phyloP scores from a whole-genome alignment of 1,140 invertebrate species.

The Papilio xuthus region DNA sequence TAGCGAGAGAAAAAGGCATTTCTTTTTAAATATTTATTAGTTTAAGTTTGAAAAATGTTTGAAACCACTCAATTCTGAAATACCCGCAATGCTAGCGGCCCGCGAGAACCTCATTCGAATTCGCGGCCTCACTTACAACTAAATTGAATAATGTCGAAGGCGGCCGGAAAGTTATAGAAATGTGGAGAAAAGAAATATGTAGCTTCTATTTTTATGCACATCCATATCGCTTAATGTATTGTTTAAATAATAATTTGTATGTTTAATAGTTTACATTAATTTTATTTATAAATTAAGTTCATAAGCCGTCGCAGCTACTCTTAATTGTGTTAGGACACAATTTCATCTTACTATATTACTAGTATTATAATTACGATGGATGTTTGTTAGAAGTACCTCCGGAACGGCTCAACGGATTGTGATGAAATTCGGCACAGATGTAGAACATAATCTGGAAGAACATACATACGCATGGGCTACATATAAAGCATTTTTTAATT shows the following conservation, averaged over 20 bases:
- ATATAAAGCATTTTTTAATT: no score
- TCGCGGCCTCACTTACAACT: conserved; percentile 65
- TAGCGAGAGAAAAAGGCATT: background rate
- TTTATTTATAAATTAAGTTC: no score
- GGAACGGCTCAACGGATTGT: no score
- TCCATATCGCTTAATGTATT: background rate
- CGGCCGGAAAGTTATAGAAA: conserved; percentile 75
- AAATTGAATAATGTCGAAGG: conserved; percentile 78
- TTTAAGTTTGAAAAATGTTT: conserved; percentile 29
- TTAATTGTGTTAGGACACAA: no score
- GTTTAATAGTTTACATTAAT: background rate
- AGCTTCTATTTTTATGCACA: background rate
- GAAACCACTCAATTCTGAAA: conserved; percentile 58
- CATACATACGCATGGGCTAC: no score
- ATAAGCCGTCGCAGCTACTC: no score
- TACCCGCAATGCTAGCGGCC: conserved; percentile 50
- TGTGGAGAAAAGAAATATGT: conserved; percentile 40
- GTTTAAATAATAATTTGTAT: background rate
- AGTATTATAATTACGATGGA: no score
- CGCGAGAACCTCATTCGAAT: conserved; percentile 64
- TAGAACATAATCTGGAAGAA: no score
- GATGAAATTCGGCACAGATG: no score
- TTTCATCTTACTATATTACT: no score
- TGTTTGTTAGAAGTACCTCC: no score
- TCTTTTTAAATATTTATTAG: conserved; percentile 20